Base-by-base conservation (phyloP, 2,888 invertebrate species). In the Esperia sulphurella region DNA sequence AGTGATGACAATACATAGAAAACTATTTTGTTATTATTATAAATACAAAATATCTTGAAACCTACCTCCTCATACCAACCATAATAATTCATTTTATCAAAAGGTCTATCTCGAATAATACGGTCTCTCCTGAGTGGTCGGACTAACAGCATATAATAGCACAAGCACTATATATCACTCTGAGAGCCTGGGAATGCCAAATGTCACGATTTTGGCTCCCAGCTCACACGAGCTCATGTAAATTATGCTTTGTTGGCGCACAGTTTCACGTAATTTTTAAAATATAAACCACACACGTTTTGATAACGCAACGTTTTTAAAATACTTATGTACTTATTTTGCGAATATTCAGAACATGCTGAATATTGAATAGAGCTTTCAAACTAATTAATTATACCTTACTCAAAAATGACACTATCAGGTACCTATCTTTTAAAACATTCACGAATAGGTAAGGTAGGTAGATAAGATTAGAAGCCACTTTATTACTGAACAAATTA, bases 161-260 rank as follows among this genome's bases (percentile, higher is more conserved):
- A 21, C 39, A 10, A 33, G 2, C 33, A 10, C 8, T 14, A 14
- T 14, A 14, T 14, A 55, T 54, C 53, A 49, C 43, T 48, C 49
- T 57, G 61, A 65, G 65, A 58, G 58, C 54, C 63, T 55, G 33
- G 57, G 51, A 57, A 57, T 57, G 51, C 46, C 48, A 54, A 57
- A 48, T 58, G 60, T 60, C 51, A 54, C 14, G 39, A 39, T 14
- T 39, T 39, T 51, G 48, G 53, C 52, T 51, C 53, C 68, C 64
- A 72, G 68, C 71, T 66, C 53, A 54, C 58, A 53, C 46, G 39
- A 49, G 65, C 64, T 69, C 58, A 50, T 48, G 40, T 46, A 68
- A 73, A 71, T 76, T 75, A 72, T 54, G 58, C 52, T 53, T 49
- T 54, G 57, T 58, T 10, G 10, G 39, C 30, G 42, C 29, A n/a